Percentiles rank a stretch among this genome's conserved stretches.
These are phyloP conservation scores for Macrobrachium nipponense DNA, from an alignment of 1,140 invertebrate species.

Conservation along the genomic window DNA sequence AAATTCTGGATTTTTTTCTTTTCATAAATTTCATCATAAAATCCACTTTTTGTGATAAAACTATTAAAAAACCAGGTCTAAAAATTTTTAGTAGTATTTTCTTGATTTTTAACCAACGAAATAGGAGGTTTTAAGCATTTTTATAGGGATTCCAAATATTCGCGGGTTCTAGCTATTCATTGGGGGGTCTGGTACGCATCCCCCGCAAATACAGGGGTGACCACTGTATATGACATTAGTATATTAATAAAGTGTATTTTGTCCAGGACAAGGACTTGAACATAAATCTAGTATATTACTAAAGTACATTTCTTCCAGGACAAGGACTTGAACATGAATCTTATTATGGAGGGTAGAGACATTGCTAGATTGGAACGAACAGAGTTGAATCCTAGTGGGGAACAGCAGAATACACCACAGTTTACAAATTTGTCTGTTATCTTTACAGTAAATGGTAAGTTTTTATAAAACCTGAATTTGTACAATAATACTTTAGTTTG, in stretches of 20 bases:
- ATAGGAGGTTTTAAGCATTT: no score
- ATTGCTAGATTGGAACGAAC: slow-evolving; percentile 38
- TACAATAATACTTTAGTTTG: neutral
- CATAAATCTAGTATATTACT: neutral
- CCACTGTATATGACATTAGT: no score
- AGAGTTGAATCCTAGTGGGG: slow-evolving; percentile 5
- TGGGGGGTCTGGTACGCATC: no score
- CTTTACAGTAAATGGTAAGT: slow-evolving; percentile 38
- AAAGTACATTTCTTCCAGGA: neutral
- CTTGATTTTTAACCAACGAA: no score
- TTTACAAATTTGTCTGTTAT: slow-evolving; percentile 35
- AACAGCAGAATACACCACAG: slow-evolving; percentile 42
- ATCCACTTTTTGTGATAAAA: no score
- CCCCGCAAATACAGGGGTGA: no score
- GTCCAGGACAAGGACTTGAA: slow-evolving; percentile 28
- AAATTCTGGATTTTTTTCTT: no score
- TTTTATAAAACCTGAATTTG: neutral
- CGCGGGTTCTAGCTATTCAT: no score
- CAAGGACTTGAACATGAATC: slow-evolving; percentile 18
- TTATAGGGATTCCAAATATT: no score
- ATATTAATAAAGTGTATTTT: neutral
- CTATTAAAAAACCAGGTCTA: no score
- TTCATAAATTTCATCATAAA: no score
- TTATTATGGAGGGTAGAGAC: slow-evolving; percentile 38
- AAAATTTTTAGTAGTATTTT: no score